A percentile compares a stretch with the other conserved stretches of the same genome.
Evolutionary conservation across 2,888 invertebrate species (phyloP).

Genomic region (Ophraella communa): DNA sequence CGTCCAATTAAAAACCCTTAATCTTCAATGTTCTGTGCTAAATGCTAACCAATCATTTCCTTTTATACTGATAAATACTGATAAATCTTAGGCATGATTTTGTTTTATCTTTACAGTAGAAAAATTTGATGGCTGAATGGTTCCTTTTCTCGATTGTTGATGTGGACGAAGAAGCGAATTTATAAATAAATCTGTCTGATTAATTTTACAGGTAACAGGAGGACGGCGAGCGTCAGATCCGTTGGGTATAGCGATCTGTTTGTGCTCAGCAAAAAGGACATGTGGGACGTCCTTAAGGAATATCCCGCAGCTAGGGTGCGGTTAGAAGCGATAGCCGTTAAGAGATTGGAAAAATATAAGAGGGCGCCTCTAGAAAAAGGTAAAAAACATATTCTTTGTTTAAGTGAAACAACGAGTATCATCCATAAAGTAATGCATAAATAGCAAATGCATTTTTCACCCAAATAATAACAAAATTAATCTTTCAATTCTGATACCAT

Average conservation of each 20-base stretch:
- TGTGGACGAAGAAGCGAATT: too few species aligned
- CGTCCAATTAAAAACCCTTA: too few species aligned
- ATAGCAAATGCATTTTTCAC: too few species aligned
- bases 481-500: too few species aligned
- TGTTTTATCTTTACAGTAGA: not conserved
- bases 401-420: too few species aligned
- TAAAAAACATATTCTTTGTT: conserved; percentile 57
- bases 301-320: conserved; percentile 93
- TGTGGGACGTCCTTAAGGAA: conserved; percentile 99
- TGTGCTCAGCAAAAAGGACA: conserved; percentile 98
- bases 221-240: conserved; percentile 97
- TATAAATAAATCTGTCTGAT: conserved; percentile 21
- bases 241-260: conserved; percentile 99
- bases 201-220: conserved; percentile 81
- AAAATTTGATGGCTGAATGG: not conserved
- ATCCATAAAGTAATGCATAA: too few species aligned
- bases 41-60: too few species aligned
- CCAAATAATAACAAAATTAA: too few species aligned
- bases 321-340: conserved; percentile 95
- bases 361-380: conserved; percentile 93
- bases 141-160: too few species aligned
- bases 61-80: too few species aligned
- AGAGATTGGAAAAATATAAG: conserved; percentile 96
- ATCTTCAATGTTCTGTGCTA: too few species aligned
- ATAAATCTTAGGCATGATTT: too few species aligned